A percentile compares a stretch with the other conserved stretches of the same genome.
Evolutionary conservation across 2,797 vertebrate species (phyloP).

Genomic region (Hydrophis major): DNA sequence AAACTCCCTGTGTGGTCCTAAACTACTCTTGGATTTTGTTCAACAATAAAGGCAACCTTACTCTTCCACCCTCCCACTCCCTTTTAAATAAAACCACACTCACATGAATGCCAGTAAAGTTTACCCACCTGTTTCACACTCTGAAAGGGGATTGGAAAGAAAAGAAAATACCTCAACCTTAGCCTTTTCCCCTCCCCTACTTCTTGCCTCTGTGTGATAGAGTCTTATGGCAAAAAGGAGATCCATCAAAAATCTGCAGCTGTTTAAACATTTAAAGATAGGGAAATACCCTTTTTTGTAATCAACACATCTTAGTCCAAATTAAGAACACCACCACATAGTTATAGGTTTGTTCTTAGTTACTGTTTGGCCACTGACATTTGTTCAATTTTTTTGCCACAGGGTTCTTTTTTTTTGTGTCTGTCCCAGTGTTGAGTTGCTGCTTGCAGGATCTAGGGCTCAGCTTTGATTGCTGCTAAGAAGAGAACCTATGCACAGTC

Average conservation of each 20-base stretch:
- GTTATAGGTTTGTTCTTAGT: constrained; percentile 5
- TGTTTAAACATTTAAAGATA: constrained; percentile 36
- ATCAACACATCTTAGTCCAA: constrained; percentile 22
- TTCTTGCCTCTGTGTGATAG: constrained; percentile 21
- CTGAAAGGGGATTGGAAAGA: constrained; percentile 37
- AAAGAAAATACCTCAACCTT: not conserved
- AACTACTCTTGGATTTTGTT: constrained; percentile 96
- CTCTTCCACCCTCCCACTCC: constrained; percentile 70
- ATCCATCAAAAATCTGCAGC: constrained; percentile 35
- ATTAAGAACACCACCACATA: constrained; percentile 8
- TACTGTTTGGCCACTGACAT: constrained; percentile 10
- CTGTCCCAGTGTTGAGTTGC: not conserved
- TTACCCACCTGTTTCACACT: constrained; percentile 86
- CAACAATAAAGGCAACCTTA: constrained; percentile 84
- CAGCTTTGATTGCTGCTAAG: not conserved
- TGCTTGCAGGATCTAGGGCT: not conserved
- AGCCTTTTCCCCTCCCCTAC: constrained; percentile 1
- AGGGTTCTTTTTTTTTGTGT: not conserved
- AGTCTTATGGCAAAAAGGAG: constrained; percentile 17
- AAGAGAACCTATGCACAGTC: not conserved
- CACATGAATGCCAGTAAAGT: constrained; percentile 81
- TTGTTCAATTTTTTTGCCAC: not conserved
- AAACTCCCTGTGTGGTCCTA: constrained; percentile 93
- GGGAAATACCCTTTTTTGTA: constrained; percentile 30
- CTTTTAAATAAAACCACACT: constrained; percentile 42